Evolutionary conservation across 2,113 vertebrate genomes (phyloP), one percentile per base, ranked within the genome.

Genomic region (Sylvilagus bachmani): DNA sequence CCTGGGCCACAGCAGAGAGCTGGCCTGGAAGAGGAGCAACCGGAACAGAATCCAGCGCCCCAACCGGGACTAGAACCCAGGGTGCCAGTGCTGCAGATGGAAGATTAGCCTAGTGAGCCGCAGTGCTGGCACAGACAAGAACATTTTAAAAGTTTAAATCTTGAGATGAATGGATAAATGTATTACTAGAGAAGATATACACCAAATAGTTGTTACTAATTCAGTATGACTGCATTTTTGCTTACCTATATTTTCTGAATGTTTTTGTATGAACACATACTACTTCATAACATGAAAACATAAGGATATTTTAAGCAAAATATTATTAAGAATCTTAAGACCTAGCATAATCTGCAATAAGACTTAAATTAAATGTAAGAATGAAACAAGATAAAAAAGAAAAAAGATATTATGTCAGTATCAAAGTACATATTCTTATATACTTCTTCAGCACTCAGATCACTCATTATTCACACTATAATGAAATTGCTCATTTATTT

Each of bases 121-220:
- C 44, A 8, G 44, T 7, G 5, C 44, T 7, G 7, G 44, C 77
- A 75, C 3, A 49, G 31, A 17, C 64, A 53, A 77, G 44, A 94
- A 74, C 36, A 77, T 73, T 93, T 93, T 85, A 81, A 70, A 93
- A 88, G 66, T 33, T 80, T 21, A 36, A 13, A 21, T 94, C 66
- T 61, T 91, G 21, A 81, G 49, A 71, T 67, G 5, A 17, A 77
- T 73, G 5, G 6, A 89, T 27, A 61, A 82, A 77, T 17, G 36
- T 49, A 87, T 62, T 88, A 78, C 58, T 29, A 75, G 64, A 86
- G 83, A 89, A 73, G 22, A 70, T 16, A 33, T n/a, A 58, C 16
- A 38, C 21, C 75, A 75, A 61, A 58, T 12, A 88, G 36, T 83
- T 92, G 38, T 85, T 88, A 27, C 36, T 74, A 83, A 82, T 38